phyloP scores from a whole-genome alignment of 1,140 invertebrate genomes.

The Monochamus saltuarius region DNA sequence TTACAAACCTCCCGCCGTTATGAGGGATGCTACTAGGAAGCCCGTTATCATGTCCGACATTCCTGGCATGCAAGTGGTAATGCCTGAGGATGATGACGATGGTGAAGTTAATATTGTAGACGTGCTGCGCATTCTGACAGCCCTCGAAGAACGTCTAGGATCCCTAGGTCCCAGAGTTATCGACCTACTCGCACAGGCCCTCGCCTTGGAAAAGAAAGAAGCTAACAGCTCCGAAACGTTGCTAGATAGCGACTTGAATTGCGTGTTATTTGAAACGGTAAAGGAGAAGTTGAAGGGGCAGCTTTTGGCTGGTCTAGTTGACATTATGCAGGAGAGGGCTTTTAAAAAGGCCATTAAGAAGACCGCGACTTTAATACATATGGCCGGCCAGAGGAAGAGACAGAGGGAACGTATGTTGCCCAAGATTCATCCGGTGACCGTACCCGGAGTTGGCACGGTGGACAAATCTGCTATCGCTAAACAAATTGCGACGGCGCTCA shows the following conservation, averaged over 20 bases:
- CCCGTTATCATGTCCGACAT: slow-evolving; percentile 33
- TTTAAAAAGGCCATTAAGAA: slow-evolving; percentile 65
- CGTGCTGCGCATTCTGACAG: slow-evolving; percentile 71
- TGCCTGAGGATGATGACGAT: slow-evolving; percentile 42
- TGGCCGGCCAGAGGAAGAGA: slow-evolving; percentile 57
- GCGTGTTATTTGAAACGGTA: slow-evolving; percentile 76
- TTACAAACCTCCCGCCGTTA: slow-evolving; percentile 32
- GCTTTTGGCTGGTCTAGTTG: slow-evolving; percentile 72
- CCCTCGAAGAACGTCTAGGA: slow-evolving; percentile 76
- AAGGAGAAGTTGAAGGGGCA: slow-evolving; percentile 84
- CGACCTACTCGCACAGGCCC: slow-evolving; percentile 68
- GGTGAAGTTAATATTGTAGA: slow-evolving; percentile 63
- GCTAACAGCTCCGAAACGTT: slow-evolving; percentile 74
- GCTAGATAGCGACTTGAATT: slow-evolving; percentile 67
- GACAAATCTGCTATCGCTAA: slow-evolving; percentile 73
- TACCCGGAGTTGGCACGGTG: slow-evolving; percentile 68
- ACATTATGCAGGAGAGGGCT: slow-evolving; percentile 62
- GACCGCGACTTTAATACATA: slow-evolving; percentile 67
- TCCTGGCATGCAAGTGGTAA: slow-evolving; percentile 9
- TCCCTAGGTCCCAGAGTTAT: slow-evolving; percentile 77
- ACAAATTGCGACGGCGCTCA: slow-evolving; percentile 73
- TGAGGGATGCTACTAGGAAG: slow-evolving; percentile 38
- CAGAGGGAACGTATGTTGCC: slow-evolving; percentile 36
- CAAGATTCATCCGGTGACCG: slow-evolving; percentile 56
- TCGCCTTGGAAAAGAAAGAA: slow-evolving; percentile 74